Conservation (phyloP, 1,140 invertebrate genomes). For the Augochlora pura region DNA sequence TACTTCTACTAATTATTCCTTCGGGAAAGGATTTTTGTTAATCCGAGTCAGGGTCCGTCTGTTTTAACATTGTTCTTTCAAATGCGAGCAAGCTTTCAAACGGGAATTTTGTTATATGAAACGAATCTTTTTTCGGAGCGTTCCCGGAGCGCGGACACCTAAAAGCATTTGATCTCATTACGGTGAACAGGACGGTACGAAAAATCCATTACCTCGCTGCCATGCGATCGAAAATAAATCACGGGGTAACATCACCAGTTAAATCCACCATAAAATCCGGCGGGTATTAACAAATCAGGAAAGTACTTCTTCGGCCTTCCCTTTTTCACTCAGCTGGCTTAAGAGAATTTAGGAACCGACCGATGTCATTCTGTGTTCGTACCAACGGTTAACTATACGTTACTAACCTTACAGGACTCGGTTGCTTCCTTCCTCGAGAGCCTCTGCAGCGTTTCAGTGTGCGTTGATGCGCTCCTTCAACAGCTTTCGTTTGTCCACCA, state of each 20-base stretch:
- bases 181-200: background rate
- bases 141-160: background rate
- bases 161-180: constrained; percentile 33
- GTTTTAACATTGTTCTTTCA: too few relatives aligned
- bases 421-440: background rate
- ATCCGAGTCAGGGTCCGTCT: too few relatives aligned
- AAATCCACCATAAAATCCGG: constrained; percentile 59
- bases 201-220: constrained; percentile 51
- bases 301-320: constrained; percentile 54
- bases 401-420: constrained; percentile 21
- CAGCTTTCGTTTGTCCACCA: constrained; percentile 5
- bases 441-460: too few relatives aligned
- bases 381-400: constrained; percentile 42
- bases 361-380: constrained; percentile 31
- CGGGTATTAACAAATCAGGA: constrained; percentile 64
- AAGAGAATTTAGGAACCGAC: constrained; percentile 62
- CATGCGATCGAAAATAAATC: constrained; percentile 53
- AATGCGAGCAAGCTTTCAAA: background rate
- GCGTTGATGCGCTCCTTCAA: constrained; percentile 3
- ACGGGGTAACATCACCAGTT: constrained; percentile 33
- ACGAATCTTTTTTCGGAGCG: too few relatives aligned
- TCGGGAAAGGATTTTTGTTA: too few relatives aligned
- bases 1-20: too few relatives aligned
- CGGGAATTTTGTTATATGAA: background rate
- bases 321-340: constrained; percentile 63